These are phyloP conservation scores for Protonemura montana DNA, from an alignment of 2,888 invertebrate species.

Conservation along the genomic window DNA sequence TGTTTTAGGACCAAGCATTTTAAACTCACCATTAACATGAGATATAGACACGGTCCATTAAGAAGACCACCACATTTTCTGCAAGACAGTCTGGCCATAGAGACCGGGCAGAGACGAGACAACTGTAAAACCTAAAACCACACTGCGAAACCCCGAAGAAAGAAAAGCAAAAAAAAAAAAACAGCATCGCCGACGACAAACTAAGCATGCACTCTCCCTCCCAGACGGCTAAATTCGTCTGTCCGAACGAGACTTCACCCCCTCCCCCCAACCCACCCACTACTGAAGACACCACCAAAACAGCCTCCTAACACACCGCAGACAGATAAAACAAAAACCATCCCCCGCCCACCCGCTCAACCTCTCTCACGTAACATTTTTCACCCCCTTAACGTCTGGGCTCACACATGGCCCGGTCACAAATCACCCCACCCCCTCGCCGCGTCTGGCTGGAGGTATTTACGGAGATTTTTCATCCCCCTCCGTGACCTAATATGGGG, in stretches of 20 bases:
- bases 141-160: not conserved
- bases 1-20: not conserved
- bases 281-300: not conserved
- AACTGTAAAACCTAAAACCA: not conserved
- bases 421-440: conserved; percentile 31
- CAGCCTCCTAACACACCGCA: conserved; percentile 29
- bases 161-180: not conserved
- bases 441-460: conserved; percentile 32
- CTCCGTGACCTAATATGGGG: conserved; percentile 32
- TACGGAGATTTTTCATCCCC: conserved; percentile 24
- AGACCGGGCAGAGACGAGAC: not conserved
- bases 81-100: not conserved
- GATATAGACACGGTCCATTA: not conserved
- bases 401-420: conserved; percentile 38
- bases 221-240: conserved; percentile 16
- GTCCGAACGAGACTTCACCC: conserved; percentile 21
- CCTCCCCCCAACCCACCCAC: conserved; percentile 28
- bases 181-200: not conserved
- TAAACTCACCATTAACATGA: not conserved
- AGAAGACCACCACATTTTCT: not conserved
- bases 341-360: not conserved
- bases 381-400: conserved; percentile 38
- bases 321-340: conserved; percentile 31
- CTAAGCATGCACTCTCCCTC: not conserved
- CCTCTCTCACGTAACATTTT: conserved; percentile 22